A percentile compares a stretch with the other conserved stretches of the same genome.
phyloP scores from a whole-genome alignment of 2,888 invertebrate genomes.

The Yponomeuta cagnagella region DNA sequence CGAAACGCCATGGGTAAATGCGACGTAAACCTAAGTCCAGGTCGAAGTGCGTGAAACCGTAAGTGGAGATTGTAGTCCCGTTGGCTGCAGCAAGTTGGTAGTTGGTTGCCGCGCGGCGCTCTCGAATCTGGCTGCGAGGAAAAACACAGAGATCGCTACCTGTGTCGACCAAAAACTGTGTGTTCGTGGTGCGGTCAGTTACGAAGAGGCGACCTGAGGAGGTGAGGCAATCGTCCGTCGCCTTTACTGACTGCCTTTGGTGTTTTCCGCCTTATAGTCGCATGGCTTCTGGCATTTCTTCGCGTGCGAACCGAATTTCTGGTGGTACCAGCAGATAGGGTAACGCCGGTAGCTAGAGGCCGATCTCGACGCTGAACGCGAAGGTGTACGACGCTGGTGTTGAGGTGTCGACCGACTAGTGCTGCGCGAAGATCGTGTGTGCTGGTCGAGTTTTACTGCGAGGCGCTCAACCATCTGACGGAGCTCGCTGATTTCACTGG shows the following conservation, averaged over 20 bases:
- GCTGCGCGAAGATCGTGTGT: not conserved
- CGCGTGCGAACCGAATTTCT: slow-evolving; percentile 10
- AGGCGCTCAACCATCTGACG: not conserved
- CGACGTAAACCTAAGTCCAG: no score
- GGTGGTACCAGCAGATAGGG: slow-evolving; percentile 16
- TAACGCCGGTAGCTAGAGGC: slow-evolving; percentile 11
- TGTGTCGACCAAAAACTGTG: slow-evolving; percentile 8
- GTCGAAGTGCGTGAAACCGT: slow-evolving; percentile 14
- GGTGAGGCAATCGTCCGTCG: slow-evolving; percentile 15
- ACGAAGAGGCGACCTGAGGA: slow-evolving; percentile 17
- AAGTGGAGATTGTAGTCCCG: slow-evolving; percentile 7
- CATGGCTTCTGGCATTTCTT: slow-evolving; percentile 15
- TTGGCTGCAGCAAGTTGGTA: slow-evolving; percentile 15
- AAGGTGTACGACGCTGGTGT: not conserved
- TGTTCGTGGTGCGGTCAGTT: slow-evolving; percentile 13
- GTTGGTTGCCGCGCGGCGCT: no score
- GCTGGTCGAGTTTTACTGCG: not conserved
- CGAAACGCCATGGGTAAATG: no score
- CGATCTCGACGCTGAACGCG: not conserved
- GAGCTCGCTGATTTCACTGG: not conserved
- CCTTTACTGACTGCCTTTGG: slow-evolving; percentile 17
- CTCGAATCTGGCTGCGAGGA: no score
- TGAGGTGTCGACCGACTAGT: not conserved
- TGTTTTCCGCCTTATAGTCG: slow-evolving; percentile 15
- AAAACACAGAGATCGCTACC: no score